Evolutionary conservation across 1,140 invertebrate species (phyloP), one percentile per base, ranked within the genome.

Genomic region (Neodiprion pinetum): DNA sequence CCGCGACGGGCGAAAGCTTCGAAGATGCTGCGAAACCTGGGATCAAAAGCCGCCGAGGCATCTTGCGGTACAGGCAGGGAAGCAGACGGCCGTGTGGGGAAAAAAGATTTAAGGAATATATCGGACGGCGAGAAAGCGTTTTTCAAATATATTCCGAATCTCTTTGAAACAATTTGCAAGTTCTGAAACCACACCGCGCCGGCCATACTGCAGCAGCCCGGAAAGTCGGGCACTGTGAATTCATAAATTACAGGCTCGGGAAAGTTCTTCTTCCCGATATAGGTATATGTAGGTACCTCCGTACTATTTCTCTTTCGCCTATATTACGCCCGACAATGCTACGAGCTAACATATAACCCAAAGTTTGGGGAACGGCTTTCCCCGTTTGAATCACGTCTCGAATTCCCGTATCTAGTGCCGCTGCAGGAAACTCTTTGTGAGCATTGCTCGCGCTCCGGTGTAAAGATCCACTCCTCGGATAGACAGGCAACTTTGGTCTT

Each of bases 111-210:
- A 5, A 40, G 28, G 28, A 40, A 40, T 40, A 40, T 40, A 40
- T 40, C 28, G 28, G 28, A 40, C 5, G 28, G 5, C 5, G 28
- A 40, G 28, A 40, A 40, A 40, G 28, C 28, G 28, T 40, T 40
- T 40, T 40, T 40, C 28, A 40, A 40, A 40, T 40, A 40, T 5
- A 40, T 40, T 40, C 28, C 28, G 28, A 40, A 2, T 40, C 28
- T 3, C 53, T 17, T 61, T 61, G 53, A 61, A 61, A 61, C 53
- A 61, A 61, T 61, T 61, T 61, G 53, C 53, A 61, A 61, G 53
- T 61, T 61, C n/a, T 61, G 11, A 12, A 17, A 12, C n/a, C 11
- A 12, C 53, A 5, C 28, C 28, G 28, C 28, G 28, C 28, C 28
- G 28, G 28, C 28, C 28, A 40, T 5, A 40, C 28, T 40, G 28